Percentiles rank a stretch among this genome's conserved stretches.
Evolutionary conservation across 2,113 vertebrate genomes (phyloP).

Genomic region (Helogale parvula): DNA sequence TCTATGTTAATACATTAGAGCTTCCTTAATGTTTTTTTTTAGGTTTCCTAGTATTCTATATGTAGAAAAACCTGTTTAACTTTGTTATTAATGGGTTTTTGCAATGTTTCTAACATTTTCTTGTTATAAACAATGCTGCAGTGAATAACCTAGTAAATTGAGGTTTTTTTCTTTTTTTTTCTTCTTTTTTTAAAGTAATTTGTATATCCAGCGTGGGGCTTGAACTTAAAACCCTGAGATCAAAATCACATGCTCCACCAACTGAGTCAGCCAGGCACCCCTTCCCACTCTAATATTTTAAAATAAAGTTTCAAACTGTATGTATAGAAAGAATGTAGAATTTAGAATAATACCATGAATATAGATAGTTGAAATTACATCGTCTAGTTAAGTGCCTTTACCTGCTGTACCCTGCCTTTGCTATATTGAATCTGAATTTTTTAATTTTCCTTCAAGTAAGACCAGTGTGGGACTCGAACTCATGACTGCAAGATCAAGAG

Average conservation of each 20-base stretch:
- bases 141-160: neutral
- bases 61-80: neutral
- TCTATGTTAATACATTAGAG: neutral
- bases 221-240: neutral
- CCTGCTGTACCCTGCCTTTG: neutral
- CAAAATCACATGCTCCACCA: neutral
- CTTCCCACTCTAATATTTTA: neutral
- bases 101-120: neutral
- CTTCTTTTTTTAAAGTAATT: neutral
- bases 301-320: neutral
- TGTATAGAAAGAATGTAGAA: neutral
- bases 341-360: conserved; percentile 39
- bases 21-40: conserved; percentile 7
- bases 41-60: neutral
- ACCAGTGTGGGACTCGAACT: neutral
- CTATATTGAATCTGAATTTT: neutral
- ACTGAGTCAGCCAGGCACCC: neutral
- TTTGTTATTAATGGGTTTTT: neutral
- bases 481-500: neutral
- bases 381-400: neutral
- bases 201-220: neutral
- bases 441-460: conserved; percentile 20
- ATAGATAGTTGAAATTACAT: conserved; percentile 31
- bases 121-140: neutral
- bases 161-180: neutral